phyloP scores from a whole-genome alignment of 2,888 invertebrate species.

The Sisyra terminalis region DNA sequence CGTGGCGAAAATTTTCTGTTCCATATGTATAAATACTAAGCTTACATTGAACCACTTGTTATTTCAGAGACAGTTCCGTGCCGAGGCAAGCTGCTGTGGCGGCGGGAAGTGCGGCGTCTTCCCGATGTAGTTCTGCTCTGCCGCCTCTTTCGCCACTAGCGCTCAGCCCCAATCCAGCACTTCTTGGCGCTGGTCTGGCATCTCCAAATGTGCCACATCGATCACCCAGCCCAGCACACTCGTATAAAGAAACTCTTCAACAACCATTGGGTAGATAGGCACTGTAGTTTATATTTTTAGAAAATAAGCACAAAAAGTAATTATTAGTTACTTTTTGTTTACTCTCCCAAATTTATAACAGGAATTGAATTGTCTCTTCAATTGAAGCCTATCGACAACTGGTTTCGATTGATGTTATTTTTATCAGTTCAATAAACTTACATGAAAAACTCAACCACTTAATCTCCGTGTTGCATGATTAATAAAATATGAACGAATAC shows the following conservation, averaged over 20 bases:
- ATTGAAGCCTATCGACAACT: too few relatives aligned
- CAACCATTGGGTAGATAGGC: conserved; percentile 5
- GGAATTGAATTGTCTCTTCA: too few relatives aligned
- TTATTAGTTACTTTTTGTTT: too few relatives aligned
- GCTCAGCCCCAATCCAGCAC: conserved; percentile 1
- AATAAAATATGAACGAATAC: too few relatives aligned
- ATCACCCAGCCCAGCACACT: conserved; percentile 6
- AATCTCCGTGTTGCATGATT: too few relatives aligned
- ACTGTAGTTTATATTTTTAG: neutral
- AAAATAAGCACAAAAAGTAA: neutral
- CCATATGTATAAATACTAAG: too few relatives aligned
- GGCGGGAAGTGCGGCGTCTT: conserved; percentile 1
- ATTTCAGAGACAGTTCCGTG: conserved; percentile 4
- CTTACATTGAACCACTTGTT: neutral
- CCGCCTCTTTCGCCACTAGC: conserved; percentile 4
- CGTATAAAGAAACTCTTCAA: conserved; percentile 4
- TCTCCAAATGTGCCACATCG: conserved; percentile 5
- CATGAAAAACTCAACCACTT: too few relatives aligned
- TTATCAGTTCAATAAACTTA: too few relatives aligned
- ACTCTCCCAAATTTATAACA: too few relatives aligned
- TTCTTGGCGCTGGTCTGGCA: neutral
- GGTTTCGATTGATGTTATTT: too few relatives aligned
- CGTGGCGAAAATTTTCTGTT: too few relatives aligned
- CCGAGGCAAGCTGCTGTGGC: neutral
- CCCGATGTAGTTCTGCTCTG: conserved; percentile 1